These are phyloP conservation scores for Dyspetes luteomarginatus DNA, from an alignment of 2,888 invertebrate species.

Conservation along the genomic window DNA sequence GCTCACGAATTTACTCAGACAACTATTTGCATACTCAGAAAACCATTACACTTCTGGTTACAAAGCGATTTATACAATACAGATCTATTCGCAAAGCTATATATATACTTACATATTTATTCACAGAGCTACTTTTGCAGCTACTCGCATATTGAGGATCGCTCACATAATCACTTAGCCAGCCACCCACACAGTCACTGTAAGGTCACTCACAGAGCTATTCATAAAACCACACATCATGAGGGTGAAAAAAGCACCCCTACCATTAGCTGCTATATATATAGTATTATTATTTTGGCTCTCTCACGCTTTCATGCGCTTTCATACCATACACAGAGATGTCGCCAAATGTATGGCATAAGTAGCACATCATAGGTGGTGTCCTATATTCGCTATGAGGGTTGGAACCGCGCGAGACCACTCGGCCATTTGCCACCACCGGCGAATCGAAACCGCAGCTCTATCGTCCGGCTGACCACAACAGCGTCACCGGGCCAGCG, in stretches of 20 bases:
- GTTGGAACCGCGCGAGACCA: constrained; percentile 32
- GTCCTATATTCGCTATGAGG: neutral
- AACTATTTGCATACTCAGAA: no score
- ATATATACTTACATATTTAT: no score
- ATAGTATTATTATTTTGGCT: neutral
- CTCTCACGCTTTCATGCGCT: neutral
- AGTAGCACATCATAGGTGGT: neutral
- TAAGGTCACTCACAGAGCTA: no score
- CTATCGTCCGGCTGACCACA: constrained; percentile 66
- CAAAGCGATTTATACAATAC: no score
- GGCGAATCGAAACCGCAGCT: constrained; percentile 75
- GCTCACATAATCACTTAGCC: no score
- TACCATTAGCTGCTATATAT: no score
- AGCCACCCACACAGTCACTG: no score
- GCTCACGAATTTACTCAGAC: no score
- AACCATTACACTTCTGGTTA: no score
- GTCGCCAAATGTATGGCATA: neutral
- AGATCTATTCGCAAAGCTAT: no score
- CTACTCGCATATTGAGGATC: neutral
- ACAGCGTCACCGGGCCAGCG: constrained; percentile 63
- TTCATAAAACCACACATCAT: neutral
- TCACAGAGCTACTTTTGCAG: neutral
- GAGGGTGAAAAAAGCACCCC: neutral
- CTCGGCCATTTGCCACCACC: constrained; percentile 73
- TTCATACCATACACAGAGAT: neutral